phyloP scores from a whole-genome alignment of 2,888 invertebrate genomes.

The Lycophotia porphyrea region DNA sequence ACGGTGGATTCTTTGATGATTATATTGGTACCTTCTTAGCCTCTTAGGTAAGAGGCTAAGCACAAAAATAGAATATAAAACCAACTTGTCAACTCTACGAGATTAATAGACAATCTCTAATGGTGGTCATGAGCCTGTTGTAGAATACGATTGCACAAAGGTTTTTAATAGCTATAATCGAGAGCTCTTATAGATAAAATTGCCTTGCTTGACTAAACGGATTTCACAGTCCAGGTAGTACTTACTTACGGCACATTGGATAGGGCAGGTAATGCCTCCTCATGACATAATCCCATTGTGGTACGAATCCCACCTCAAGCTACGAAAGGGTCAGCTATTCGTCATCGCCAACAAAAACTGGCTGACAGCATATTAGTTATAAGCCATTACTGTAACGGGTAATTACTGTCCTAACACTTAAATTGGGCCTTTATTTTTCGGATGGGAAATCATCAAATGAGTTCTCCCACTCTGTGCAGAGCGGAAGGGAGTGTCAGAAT shows the following conservation, averaged over 20 bases:
- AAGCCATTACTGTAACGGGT: background rate
- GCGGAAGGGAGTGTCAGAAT: too few species aligned
- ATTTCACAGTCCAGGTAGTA: background rate
- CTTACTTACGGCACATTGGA: too few species aligned
- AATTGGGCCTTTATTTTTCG: too few species aligned
- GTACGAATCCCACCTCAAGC: background rate
- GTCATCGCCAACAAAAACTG: conserved; percentile 10
- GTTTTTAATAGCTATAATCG: background rate
- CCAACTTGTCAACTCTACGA: background rate
- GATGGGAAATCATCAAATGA: too few species aligned
- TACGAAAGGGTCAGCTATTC: background rate
- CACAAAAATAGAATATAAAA: background rate
- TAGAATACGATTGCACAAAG: background rate
- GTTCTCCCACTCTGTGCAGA: too few species aligned
- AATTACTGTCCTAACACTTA: conserved; percentile 22
- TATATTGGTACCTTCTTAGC: conserved; percentile 3
- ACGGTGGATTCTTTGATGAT: background rate
- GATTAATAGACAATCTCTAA: conserved; percentile 3
- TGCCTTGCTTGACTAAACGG: conserved; percentile 1
- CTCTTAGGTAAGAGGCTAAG: background rate
- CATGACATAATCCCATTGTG: conserved; percentile 32
- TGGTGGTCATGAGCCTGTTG: conserved; percentile 1
- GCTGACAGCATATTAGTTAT: background rate
- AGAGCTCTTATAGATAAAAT: background rate
- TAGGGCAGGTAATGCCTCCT: background rate